phyloP scores from a whole-genome alignment of 1,140 invertebrate genomes.

The Solenopsis invicta region DNA sequence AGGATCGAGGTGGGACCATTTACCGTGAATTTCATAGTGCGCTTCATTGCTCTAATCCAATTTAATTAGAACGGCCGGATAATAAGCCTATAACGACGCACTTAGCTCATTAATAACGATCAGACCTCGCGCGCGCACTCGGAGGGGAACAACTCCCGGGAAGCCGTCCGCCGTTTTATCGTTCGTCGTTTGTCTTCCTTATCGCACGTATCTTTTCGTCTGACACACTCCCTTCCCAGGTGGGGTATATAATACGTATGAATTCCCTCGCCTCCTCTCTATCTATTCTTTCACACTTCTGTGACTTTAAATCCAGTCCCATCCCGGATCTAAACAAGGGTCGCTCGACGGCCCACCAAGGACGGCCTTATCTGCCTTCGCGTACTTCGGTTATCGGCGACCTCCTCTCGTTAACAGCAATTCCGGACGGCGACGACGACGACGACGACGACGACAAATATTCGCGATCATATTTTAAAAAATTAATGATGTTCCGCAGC shows the following conservation, averaged over 20 bases:
- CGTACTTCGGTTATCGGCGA: constrained; percentile 2
- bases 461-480: background rate
- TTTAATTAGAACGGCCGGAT: constrained; percentile 75
- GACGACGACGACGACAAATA: background rate
- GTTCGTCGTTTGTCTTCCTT: constrained; percentile 72
- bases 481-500: background rate
- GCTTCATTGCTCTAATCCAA: constrained; percentile 74
- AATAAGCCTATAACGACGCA: constrained; percentile 76
- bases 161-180: constrained; percentile 71
- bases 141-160: constrained; percentile 7
- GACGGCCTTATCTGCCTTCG: constrained; percentile 31
- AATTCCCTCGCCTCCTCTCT: constrained; percentile 48
- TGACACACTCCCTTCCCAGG: constrained; percentile 35
- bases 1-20: constrained; percentile 68
- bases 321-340: constrained; percentile 37
- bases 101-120: constrained; percentile 76
- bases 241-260: constrained; percentile 56
- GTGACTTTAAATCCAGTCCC: constrained; percentile 53
- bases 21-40: constrained; percentile 72
- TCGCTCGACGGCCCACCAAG: constrained; percentile 29
- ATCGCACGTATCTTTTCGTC: constrained; percentile 63
- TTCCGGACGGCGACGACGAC: background rate
- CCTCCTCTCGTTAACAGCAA: background rate
- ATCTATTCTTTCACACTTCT: constrained; percentile 53
- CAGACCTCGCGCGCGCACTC: constrained; percentile 20